Evolutionary conservation across 2,113 vertebrate species (phyloP), one percentile per base, ranked within the genome.

Genomic region (Heterotilapia buettikoferi): DNA sequence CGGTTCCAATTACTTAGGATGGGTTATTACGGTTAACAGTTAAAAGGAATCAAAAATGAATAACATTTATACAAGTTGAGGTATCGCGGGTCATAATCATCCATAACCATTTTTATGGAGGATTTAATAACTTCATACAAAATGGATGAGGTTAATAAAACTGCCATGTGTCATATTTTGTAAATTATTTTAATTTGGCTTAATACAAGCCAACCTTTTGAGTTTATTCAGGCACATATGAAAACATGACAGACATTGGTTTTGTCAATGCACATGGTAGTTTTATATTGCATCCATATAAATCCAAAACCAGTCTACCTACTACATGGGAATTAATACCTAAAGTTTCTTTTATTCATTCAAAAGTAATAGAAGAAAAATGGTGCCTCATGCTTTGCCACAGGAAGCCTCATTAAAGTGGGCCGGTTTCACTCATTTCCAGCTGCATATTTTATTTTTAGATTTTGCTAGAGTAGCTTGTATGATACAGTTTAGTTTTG

Each of bases 401-500:
- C 56, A 36, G 43, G 43, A 33, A 53, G 61, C 61, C n/a, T 29
- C 43, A 31, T 31, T 78, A 3, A 78, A 50, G 24, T 50, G 43
- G 36, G 2, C 1, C 10, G 9, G 24, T 76, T 76, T 26, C 2
- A 0, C 68, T 45, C 2, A 5, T 47, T 76, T 76, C 4, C 71
- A 76, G 43, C 71, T 50, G 3, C 9, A 31, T 50, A 0, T 19
- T 76, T 76, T 76, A 3, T 0, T 47, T 47, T 76, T 50, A 11
- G 9, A 0, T 18, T 47, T 45, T 5, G 14, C 14, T 76, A 26
- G 9, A 0, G 2, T 29, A 47, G 71, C 24, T 76, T 76, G 2
- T 61, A 31, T 8, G 26, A 10, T 26, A 47, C 21, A 0, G 6
- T 76, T 76, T 4, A 19, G 71, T 31, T 50, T 50, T 29, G 24